Evolutionary conservation across 1,140 invertebrate species (phyloP).

Genomic region (Goniozus legneri): DNA sequence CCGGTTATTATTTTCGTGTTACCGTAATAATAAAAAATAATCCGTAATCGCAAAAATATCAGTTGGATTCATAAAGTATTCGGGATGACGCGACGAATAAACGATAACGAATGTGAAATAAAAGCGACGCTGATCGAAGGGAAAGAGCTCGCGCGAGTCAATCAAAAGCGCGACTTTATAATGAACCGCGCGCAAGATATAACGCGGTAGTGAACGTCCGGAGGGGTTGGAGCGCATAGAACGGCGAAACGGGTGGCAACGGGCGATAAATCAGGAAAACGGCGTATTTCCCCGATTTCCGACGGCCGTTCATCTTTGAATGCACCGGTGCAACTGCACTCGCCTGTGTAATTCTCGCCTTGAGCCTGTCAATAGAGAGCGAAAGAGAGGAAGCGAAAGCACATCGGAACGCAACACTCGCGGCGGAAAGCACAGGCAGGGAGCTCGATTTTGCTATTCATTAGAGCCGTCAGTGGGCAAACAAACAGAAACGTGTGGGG

Average conservation of each 20-base stretch:
- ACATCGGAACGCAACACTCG: background rate
- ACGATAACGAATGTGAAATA: too few species aligned
- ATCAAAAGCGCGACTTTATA: background rate
- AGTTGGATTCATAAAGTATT: too few species aligned
- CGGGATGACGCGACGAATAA: too few species aligned
- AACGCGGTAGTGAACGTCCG: too few species aligned
- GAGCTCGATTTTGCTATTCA: conserved; percentile 47
- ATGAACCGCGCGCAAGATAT: too few species aligned
- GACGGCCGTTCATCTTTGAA: conserved; percentile 25
- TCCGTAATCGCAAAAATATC: too few species aligned
- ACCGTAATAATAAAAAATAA: too few species aligned
- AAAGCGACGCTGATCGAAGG: background rate
- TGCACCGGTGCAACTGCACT: conserved; percentile 16
- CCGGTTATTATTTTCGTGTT: too few species aligned
- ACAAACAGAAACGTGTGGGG: conserved; percentile 43
- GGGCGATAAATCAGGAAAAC: conserved; percentile 23
- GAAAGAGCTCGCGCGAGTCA: too few species aligned
- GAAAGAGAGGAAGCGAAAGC: background rate
- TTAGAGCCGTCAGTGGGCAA: conserved; percentile 41
- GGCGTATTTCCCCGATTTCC: conserved; percentile 24
- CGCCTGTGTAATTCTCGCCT: conserved; percentile 28
- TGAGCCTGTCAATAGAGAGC: conserved; percentile 21
- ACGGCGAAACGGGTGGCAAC: too few species aligned
- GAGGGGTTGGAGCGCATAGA: too few species aligned
- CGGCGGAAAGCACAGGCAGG: background rate